Evolutionary conservation across 2,113 vertebrate species (phyloP).

Genomic region (Colaptes auratus): DNA sequence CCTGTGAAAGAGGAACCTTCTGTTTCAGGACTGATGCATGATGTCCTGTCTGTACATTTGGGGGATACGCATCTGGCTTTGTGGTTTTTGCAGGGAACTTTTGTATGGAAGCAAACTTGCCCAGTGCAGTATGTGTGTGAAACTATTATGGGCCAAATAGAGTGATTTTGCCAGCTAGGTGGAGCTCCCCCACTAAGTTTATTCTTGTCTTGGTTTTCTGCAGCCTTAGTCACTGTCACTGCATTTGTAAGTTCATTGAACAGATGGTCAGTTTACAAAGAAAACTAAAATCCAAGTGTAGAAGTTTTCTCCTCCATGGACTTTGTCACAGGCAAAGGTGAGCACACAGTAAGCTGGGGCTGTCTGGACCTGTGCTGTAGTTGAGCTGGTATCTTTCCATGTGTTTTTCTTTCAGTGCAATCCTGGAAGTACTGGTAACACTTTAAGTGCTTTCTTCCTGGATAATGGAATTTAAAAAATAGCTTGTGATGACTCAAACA

Average conservation of each 20-base stretch:
- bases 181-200: conserved; percentile 62
- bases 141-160: conserved; percentile 60
- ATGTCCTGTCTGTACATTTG: not conserved
- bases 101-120: not conserved
- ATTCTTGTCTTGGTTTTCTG: conserved; percentile 3
- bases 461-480: not conserved
- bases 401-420: not conserved
- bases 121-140: not conserved
- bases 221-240: not conserved
- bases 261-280: not conserved
- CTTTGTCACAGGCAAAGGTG: not conserved
- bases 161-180: conserved; percentile 57
- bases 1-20: not conserved
- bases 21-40: not conserved
- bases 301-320: not conserved
- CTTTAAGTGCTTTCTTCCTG: not conserved
- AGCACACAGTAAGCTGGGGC: not conserved
- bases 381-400: accelerated
- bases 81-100: not conserved
- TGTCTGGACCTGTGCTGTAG: accelerated
- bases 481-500: not conserved
- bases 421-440: not conserved
- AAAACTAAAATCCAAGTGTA: not conserved
- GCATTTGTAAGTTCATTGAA: not conserved
- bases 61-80: not conserved